Evolutionary conservation across 2,888 invertebrate genomes (phyloP), one percentile per base, ranked within the genome.

Genomic region (Galerucella pusilla): DNA sequence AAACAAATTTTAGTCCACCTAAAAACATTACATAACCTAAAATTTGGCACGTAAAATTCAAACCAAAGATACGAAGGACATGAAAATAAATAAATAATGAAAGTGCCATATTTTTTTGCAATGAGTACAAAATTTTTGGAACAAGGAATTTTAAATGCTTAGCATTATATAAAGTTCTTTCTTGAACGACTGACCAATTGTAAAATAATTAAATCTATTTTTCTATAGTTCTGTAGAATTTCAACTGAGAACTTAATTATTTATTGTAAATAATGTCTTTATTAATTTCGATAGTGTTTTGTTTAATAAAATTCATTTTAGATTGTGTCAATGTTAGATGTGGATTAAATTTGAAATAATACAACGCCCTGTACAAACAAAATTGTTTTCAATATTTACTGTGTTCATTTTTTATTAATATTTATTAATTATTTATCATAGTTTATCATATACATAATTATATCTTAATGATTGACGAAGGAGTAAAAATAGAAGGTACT

Each of bases 321-420:
- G 52, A n/a, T 52, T 52, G n/a, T 52, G 52, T 42, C 35, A 52
- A 14, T 52, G 14, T 52, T n/a, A n/a, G 14, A 52, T 14, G 52
- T 52, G 52, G 52, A 52, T 52, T 52, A n/a, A 52, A 52, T 7
- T 52, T 42, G 35, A 42, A n/a, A 52, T 12, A n/a, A 52, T n/a
- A 52, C 52, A 52, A 52, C n/a, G 52, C 14, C 52, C 52, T 14
- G n/a, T 7, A 52, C 52, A 52, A 71, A 74, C 68, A 76, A 73
- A 75, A 76, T 72, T 76, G 49, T 72, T 75, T 79, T 77, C 60
- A 75, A 76, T 79, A 75, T 73, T 78, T 78, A 79, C 80, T 83
- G 83, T 82, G 80, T 83, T 82, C 81, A 80, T 80, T 82, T 20
- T 81, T 72, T 79, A 80, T 42, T 75, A 69, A 52, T 78, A 78